Base-by-base conservation (phyloP, 2,888 invertebrate species). In the Byasa hedistus region DNA sequence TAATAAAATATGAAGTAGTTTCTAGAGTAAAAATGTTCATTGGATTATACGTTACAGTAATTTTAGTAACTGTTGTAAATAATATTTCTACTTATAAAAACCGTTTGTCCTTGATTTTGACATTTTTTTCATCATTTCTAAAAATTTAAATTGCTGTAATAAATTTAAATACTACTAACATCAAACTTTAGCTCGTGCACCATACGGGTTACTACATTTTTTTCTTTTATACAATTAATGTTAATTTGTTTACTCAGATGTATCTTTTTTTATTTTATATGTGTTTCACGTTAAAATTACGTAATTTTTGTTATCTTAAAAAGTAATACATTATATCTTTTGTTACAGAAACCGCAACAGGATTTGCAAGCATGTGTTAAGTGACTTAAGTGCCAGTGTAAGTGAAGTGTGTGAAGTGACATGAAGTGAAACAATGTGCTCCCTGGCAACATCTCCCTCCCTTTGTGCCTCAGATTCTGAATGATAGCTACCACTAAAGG, bases 401-500 rank as follows among this genome's bases (percentile, higher is more conserved):
- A 73, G 77, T 79, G 75, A 68, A 76, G 84, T 84, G 82, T 64
- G 81, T 82, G 79, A 55, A 76, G 82, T 84, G 84, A 74, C 75
- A 76, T 79, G 75, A 71, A 76, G 79, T 79, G 80, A 75, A 69
- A 72, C 65, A 69, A 75, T 74, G 78, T 74, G 75, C 73, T 68
- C 69, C 62, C 70, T 70, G 70, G 70, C 66, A 69, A 69, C 66
- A n/a, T 67, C 68, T 62, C 68, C 59, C 70, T 67, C 68, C 65
- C 61, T 56, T 70, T 71, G 75, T 71, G 72, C 68, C 72, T 75
- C 76, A 73, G 77, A 73, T 76, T 80, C 86, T 89, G 89, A 83
- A 88, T 88, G 89, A 81, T 77, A 87, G 74, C 85, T 81, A 77
- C 77, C 77, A 82, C 79, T 81, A 79, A 78, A 83, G 86, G 89